phyloP scores from a whole-genome alignment of 2,888 invertebrate species.

The Hedya salicella region DNA sequence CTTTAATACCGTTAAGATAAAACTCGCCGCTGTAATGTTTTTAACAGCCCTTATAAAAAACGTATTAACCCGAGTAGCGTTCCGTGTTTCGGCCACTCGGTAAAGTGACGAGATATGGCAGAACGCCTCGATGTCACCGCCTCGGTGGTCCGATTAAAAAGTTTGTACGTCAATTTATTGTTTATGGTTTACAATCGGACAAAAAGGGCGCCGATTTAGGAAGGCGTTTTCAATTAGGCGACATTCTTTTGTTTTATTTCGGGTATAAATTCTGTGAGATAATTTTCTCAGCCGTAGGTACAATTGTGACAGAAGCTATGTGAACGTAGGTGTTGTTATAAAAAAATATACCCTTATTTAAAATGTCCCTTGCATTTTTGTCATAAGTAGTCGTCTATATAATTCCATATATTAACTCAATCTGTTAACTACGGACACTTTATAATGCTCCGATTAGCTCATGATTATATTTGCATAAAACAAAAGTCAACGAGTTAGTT shows the following conservation, averaged over 20 bases:
- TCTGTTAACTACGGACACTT: too few relatives aligned
- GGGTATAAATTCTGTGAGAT: slow-evolving; percentile 1
- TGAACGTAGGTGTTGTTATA: background rate
- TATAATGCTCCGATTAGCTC: too few relatives aligned
- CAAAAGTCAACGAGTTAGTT: too few relatives aligned
- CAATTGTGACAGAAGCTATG: background rate
- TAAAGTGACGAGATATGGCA: slow-evolving; percentile 59
- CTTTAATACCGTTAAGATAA: slow-evolving; percentile 74
- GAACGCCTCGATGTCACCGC: slow-evolving; percentile 46
- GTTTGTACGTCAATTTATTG: slow-evolving; percentile 44
- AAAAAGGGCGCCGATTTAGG: slow-evolving; percentile 40
- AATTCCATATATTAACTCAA: too few relatives aligned
- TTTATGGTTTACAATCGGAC: slow-evolving; percentile 44
- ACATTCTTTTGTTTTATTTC: slow-evolving; percentile 29
- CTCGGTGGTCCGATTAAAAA: slow-evolving; percentile 61
- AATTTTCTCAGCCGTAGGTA: slow-evolving; percentile 2
- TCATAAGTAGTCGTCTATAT: background rate
- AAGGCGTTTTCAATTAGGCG: slow-evolving; percentile 41
- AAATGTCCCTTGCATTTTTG: background rate
- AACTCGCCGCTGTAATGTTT: slow-evolving; percentile 48
- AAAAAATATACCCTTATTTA: background rate
- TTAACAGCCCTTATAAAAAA: slow-evolving; percentile 52
- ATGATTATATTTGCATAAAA: too few relatives aligned
- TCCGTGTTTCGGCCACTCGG: slow-evolving; percentile 68
- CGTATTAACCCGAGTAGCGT: slow-evolving; percentile 72